A percentile compares a stretch with the other conserved stretches of the same genome.
phyloP scores from a whole-genome alignment of 2,113 vertebrate species.

The Sinocyclocheilus rhinocerous region DNA sequence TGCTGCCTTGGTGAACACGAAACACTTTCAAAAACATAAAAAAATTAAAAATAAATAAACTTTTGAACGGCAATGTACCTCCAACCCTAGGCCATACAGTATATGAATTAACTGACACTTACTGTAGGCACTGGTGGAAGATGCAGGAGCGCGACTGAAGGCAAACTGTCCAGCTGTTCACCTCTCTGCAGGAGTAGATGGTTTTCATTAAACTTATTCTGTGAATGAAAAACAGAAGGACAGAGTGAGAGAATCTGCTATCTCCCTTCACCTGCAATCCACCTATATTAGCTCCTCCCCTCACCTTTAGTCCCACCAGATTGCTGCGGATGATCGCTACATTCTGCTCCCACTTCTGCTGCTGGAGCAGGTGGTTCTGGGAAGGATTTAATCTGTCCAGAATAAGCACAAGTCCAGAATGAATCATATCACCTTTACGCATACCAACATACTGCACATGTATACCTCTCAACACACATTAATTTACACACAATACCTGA shows the following conservation, averaged over 20 bases:
- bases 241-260: not conserved
- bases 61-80: not conserved
- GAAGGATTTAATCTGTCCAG: conserved; percentile 57
- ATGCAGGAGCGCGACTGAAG: conserved; percentile 77
- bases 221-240: not conserved
- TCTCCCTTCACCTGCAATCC: not conserved
- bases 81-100: not conserved
- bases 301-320: conserved; percentile 60
- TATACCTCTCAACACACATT: conserved; percentile 1
- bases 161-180: conserved; percentile 82
- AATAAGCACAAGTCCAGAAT: not conserved
- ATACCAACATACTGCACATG: not conserved
- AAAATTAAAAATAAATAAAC: not conserved
- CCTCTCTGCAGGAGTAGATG: conserved; percentile 85
- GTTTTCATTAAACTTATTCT: conserved; percentile 84
- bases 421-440: not conserved
- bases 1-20: no score
- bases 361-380: conserved; percentile 55
- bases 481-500: conserved; percentile 68
- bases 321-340: conserved; percentile 55
- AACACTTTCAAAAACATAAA: no score
- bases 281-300: not conserved
- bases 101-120: conserved; percentile 12
- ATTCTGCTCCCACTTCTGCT: conserved; percentile 68
- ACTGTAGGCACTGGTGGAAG: conserved; percentile 82